phyloP scores from a whole-genome alignment of 2,888 invertebrate species.

The Spodoptera picta region DNA sequence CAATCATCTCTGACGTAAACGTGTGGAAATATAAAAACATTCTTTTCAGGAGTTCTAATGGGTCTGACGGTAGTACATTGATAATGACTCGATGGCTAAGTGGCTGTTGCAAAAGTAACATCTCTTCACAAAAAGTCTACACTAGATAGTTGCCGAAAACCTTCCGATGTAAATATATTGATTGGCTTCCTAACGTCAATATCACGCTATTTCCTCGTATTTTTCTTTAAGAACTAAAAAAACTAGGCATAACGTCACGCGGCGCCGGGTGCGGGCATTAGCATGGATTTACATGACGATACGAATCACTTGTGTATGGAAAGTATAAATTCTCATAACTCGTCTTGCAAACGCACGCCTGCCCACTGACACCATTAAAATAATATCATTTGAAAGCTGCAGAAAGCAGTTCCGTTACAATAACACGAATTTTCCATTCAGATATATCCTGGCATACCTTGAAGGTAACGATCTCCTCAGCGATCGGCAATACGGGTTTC shows the following conservation, averaged over 20 bases:
- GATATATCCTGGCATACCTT: too few relatives aligned
- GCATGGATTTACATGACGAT: constrained; percentile 54
- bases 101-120: too few relatives aligned
- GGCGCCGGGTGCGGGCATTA: constrained; percentile 34
- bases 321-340: constrained; percentile 43
- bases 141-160: neutral
- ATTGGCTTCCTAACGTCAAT: neutral
- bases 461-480: too few relatives aligned
- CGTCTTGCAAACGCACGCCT: constrained; percentile 25
- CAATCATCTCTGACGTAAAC: neutral
- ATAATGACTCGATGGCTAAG: too few relatives aligned
- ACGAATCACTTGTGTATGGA: constrained; percentile 42
- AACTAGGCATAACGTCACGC: constrained; percentile 39
- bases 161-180: constrained; percentile 7
- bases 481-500: too few relatives aligned
- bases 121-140: too few relatives aligned
- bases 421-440: constrained; percentile 4
- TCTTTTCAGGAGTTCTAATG: too few relatives aligned
- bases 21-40: too few relatives aligned
- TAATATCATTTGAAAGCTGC: constrained; percentile 44
- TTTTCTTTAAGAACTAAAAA: constrained; percentile 29
- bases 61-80: too few relatives aligned
- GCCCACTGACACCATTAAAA: constrained; percentile 56
- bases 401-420: constrained; percentile 52
- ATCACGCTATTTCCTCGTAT: constrained; percentile 38